Evolutionary conservation across 2,797 vertebrate genomes (phyloP), one percentile per base, ranked within the genome.

Genomic region (Epinephelus awoara): DNA sequence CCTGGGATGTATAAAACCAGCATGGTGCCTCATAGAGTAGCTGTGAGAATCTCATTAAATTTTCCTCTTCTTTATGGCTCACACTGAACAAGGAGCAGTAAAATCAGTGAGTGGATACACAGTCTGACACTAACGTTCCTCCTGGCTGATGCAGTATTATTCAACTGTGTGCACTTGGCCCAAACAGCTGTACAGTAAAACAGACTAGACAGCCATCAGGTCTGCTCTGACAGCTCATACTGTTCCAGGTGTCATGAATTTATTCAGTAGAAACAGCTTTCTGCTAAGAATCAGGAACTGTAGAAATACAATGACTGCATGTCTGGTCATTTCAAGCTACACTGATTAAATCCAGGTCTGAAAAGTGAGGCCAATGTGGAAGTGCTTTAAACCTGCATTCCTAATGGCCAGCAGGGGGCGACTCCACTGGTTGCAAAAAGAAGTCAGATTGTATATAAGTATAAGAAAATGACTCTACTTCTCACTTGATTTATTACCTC

Each of bases 91-190:
- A 29, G 52, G 25, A 78, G 72, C 44, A 75, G 79, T 86, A 82
- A 88, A 89, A 71, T 58, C 77, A 75, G 44, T 40, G 86, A 81
- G 73, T 61, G 52, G 75, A 77, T 59, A 38, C 42, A 42, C 57
- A 56, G 66, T 78, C 29, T 27, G 63, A 57, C 64, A 44, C 62
- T 25, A 19, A 75, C 27, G 2, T 15, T 23, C 19, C 67, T 10
- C 0, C 46, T 0, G 54, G 78, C 73, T 68, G 55, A 55, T 34
- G 57, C 42, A 27, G 66, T 72, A 70, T 84, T 87, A 79, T 69
- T 47, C 27, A 69, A 62, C 34, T 2, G 17, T 5, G 71, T 55
- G 18, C 47, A 5, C 49, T 70, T 3, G 10, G 17, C 49, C 25
- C 56, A 25, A 27, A 54, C 82, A 82, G 21, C 27, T 70, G 63